Conservation (phyloP, 2,113 vertebrate species). For the Dolichallabes microphthalmus region DNA sequence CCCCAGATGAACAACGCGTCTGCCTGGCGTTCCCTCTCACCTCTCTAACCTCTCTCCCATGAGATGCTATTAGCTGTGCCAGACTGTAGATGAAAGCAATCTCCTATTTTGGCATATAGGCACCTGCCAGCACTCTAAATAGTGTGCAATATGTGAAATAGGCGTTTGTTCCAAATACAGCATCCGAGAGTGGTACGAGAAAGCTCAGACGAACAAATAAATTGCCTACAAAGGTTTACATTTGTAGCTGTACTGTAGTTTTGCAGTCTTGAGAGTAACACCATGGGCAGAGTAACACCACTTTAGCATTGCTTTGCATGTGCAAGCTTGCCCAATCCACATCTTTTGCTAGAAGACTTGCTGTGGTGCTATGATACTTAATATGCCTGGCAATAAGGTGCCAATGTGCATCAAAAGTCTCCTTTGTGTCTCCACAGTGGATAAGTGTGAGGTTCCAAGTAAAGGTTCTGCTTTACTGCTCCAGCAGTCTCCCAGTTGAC, state of each 20-base stretch:
- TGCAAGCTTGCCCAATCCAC: constrained; percentile 6
- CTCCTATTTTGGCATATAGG: constrained; percentile 19
- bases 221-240: constrained; percentile 6
- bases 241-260: neutral
- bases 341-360: constrained; percentile 10
- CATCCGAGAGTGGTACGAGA: neutral
- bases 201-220: neutral
- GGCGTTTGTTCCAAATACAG: constrained; percentile 1
- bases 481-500: neutral
- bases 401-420: neutral
- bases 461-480: constrained; percentile 22
- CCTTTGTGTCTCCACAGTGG: neutral
- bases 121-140: constrained; percentile 16
- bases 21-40: constrained; percentile 19
- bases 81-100: constrained; percentile 32
- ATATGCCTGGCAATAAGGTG: neutral
- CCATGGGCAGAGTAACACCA: neutral
- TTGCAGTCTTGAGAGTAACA: neutral
- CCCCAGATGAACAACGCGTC: constrained; percentile 1
- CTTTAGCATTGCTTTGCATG: constrained; percentile 24
- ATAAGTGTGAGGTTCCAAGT: neutral
- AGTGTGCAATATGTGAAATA: neutral
- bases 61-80: constrained; percentile 32
- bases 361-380: neutral
- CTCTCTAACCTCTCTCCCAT: constrained; percentile 33